A percentile compares a stretch with the other conserved stretches of the same genome.
Evolutionary conservation across 2,888 invertebrate genomes (phyloP).

Genomic region (Amphipyra berbera): DNA sequence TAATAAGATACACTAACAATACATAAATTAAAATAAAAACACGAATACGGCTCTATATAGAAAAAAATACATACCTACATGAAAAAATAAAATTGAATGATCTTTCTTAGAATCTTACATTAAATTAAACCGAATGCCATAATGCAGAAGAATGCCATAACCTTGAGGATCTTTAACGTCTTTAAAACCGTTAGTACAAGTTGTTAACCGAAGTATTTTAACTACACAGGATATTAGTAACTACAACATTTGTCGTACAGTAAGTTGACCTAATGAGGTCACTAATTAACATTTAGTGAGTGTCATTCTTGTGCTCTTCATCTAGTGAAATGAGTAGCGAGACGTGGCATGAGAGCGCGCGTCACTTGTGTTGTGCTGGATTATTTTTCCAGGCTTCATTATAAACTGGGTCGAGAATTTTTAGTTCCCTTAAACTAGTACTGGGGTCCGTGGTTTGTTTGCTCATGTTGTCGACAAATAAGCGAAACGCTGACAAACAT

Average conservation of each 20-base stretch:
- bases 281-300: conserved; percentile 66
- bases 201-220: conserved; percentile 37
- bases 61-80: neutral
- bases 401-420: conserved; percentile 81
- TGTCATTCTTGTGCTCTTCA: conserved; percentile 56
- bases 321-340: conserved; percentile 52
- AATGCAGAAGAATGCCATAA: too few relatives aligned
- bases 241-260: conserved; percentile 23
- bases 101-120: too few relatives aligned
- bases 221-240: conserved; percentile 32
- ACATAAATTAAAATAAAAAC: too few relatives aligned
- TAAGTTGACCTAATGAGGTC: conserved; percentile 63
- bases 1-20: too few relatives aligned
- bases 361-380: conserved; percentile 66
- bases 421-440: conserved; percentile 63
- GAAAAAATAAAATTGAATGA: too few relatives aligned
- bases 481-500: neutral
- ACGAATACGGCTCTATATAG: too few relatives aligned
- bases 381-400: conserved; percentile 73
- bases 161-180: too few relatives aligned
- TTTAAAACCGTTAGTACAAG: conserved; percentile 13
- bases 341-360: conserved; percentile 52
- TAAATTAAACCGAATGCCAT: too few relatives aligned
- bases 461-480: neutral
- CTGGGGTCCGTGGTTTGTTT: conserved; percentile 23